Evolutionary conservation across 2,797 vertebrate species (phyloP), one percentile per base, ranked within the genome.

Genomic region (Spinibarbus caldwelli): DNA sequence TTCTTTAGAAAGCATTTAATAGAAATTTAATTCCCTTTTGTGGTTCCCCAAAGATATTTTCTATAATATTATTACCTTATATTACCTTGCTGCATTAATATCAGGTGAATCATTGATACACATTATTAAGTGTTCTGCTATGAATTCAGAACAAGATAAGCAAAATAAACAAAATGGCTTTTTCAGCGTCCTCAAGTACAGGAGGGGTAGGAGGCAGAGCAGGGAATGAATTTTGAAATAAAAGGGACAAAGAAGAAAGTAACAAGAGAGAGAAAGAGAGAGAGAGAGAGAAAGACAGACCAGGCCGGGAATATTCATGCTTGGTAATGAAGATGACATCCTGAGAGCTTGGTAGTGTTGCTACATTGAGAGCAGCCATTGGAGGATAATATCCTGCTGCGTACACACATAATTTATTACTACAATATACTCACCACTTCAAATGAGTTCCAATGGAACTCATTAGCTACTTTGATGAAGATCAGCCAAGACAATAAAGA

Each of bases 401-500:
- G 91, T 92, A 91, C 90, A 89, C 93, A 90, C 90, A 93, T 93
- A 78, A 94, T 94, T 92, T 93, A 95, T 94, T 92, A 93, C 85
- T 88, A 87, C 75, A 92, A 91, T 93, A 91, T 93, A 94, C 95
- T 95, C 91, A 92, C 89, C 83, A 89, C 87, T 86, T 90, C 84
- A 93, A 93, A 94, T 92, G 91, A 93, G 92, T 90, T 93, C 92
- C 93, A 93, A 71, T 93, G 93, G 91, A 95, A 92, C 91, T 94
- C 92, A 94, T 96, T 95, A 94, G 86, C 86, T 87, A 19, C 52
- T 86, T 90, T 93, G 92, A 94, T 93, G 91, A 90, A 92, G 92
- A 92, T 91, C 78, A 43, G 88, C 84, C 82, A 76, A 89, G 90
- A 93, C 92, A 91, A 93, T 90, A 88, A 91, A 89, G 17, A 80